Evolutionary conservation across 1,140 invertebrate genomes (phyloP).

Genomic region (Drosophila bipectinata): DNA sequence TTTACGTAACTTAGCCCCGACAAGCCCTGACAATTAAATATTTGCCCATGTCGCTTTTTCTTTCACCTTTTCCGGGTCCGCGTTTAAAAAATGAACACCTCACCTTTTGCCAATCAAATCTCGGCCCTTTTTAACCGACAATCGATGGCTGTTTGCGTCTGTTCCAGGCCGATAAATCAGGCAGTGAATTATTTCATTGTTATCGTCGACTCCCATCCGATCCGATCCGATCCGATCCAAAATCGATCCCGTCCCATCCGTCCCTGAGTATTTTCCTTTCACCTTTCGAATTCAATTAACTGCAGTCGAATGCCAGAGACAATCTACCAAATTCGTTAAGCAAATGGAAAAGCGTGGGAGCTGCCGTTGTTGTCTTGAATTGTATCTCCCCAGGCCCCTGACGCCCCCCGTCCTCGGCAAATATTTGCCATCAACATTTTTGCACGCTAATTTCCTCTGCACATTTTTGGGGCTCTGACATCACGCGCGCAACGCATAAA

Average conservation of each 20-base stretch:
- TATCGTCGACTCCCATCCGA: slow-evolving; percentile 46
- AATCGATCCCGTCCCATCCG: slow-evolving; percentile 21
- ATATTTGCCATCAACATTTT: slow-evolving; percentile 82
- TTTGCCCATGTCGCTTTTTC: background rate
- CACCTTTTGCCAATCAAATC: slow-evolving; percentile 48
- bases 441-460: slow-evolving; percentile 76
- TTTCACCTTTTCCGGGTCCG: slow-evolving; percentile 25
- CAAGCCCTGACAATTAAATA: slow-evolving; percentile 8
- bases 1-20: background rate
- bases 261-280: slow-evolving; percentile 60
- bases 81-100: slow-evolving; percentile 22
- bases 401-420: slow-evolving; percentile 30
- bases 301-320: slow-evolving; percentile 74
- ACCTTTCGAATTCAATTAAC: slow-evolving; percentile 82
- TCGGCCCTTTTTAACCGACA: slow-evolving; percentile 53
- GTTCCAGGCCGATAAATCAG: slow-evolving; percentile 64
- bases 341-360: slow-evolving; percentile 77
- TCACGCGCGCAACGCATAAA: slow-evolving; percentile 77
- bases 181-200: slow-evolving; percentile 69
- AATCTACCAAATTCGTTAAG: slow-evolving; percentile 75
- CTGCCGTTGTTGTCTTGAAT: slow-evolving; percentile 9
- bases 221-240: slow-evolving; percentile 10
- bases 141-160: slow-evolving; percentile 5
- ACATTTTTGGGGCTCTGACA: slow-evolving; percentile 68
- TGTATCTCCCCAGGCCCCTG: background rate